Conservation (phyloP, 2,113 vertebrate genomes). For the Ginglymostoma cirratum region DNA sequence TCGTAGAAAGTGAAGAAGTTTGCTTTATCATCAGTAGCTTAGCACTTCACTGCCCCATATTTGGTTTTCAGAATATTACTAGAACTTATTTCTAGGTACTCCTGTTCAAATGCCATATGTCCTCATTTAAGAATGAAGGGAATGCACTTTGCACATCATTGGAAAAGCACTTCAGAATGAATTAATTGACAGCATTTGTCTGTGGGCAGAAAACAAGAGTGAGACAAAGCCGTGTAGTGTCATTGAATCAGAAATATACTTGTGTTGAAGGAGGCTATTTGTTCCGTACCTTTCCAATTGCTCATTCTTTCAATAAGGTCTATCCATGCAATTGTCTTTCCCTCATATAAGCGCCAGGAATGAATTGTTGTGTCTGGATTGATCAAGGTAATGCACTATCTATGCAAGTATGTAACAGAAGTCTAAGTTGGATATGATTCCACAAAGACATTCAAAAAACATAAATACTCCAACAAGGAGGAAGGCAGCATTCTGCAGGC, state of each 20-base stretch:
- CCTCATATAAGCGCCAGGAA: no score
- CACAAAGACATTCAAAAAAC: no score
- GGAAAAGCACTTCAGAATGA: neutral
- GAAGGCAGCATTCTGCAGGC: no score
- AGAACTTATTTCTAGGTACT: neutral
- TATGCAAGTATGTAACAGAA: no score
- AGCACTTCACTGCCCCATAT: neutral
- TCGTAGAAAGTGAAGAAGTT: neutral
- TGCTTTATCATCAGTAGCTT: neutral
- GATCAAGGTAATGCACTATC: no score
- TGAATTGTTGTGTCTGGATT: no score
- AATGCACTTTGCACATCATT: no score
- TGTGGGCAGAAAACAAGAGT: neutral
- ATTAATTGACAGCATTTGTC: neutral
- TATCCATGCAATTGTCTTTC: neutral
- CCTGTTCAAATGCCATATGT: neutral
- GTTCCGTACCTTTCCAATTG: neutral
- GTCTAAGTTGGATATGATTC: no score
- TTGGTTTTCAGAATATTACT: no score
- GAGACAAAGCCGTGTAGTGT: neutral
- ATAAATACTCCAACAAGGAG: no score
- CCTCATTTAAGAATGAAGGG: no score
- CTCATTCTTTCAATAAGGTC: neutral
- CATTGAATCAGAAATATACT: neutral
- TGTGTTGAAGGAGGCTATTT: neutral